Evolutionary conservation across 1,140 invertebrate species (phyloP).

Genomic region (Sipha flava): DNA sequence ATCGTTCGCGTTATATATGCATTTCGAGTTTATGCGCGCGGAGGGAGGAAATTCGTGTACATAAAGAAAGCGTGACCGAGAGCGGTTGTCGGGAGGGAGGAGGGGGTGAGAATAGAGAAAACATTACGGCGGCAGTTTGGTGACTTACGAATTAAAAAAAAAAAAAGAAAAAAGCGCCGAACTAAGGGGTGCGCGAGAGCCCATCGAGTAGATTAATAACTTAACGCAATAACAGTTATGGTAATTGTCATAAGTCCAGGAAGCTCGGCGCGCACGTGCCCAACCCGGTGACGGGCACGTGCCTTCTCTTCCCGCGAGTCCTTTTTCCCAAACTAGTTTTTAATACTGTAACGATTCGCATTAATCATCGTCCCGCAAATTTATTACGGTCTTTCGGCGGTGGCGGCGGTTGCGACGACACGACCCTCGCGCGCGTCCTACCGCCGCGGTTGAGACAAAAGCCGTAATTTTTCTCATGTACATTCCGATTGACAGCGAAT

Average conservation of each 20-base stretch:
- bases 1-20: not conserved
- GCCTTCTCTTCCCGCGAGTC: conserved; percentile 10
- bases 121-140: not conserved
- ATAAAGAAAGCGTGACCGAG: not conserved
- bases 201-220: conserved; percentile 29
- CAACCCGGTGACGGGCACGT: not conserved
- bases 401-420: not conserved
- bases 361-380: conserved; percentile 29
- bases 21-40: not conserved
- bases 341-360: conserved; percentile 31
- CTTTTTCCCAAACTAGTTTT: conserved; percentile 27
- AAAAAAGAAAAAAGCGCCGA: not conserved
- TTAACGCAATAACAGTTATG: conserved; percentile 25
- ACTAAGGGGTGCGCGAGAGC: not conserved
- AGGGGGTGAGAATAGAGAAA: not conserved
- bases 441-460: conserved; percentile 5
- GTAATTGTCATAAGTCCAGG: conserved; percentile 22
- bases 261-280: conserved; percentile 18
- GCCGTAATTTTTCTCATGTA: not conserved
- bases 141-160: not conserved
- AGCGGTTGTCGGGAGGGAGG: not conserved
- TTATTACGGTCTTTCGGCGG: conserved; percentile 21
- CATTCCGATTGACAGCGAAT: conserved; percentile 7
- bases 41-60: not conserved
- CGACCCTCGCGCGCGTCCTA: not conserved